phyloP scores from a whole-genome alignment of 2,888 invertebrate genomes.

The Apantesis nais region DNA sequence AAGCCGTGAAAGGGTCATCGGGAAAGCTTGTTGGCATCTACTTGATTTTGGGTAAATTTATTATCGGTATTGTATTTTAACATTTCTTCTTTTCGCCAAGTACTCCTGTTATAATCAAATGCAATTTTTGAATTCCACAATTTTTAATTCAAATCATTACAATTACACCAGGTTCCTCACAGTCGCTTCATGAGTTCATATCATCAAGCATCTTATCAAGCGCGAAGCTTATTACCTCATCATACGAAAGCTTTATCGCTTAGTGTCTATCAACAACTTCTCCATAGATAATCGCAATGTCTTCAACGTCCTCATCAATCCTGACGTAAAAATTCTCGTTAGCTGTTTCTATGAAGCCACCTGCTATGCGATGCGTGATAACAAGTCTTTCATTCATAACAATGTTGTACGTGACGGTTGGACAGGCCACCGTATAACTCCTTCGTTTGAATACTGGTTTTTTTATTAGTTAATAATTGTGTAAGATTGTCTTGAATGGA shows the following conservation, averaged over 20 bases:
- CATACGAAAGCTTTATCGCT: conserved; percentile 31
- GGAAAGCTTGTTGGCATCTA: conserved; percentile 62
- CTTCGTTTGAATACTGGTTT: conserved; percentile 44
- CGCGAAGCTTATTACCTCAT: conserved; percentile 30
- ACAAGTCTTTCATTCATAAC: conserved; percentile 73
- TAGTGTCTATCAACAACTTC: conserved; percentile 33
- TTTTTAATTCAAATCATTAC: neutral
- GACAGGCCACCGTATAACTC: conserved; percentile 38
- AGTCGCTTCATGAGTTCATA: neutral
- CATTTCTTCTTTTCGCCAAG: neutral
- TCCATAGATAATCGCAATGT: conserved; percentile 35
- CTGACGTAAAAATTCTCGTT: conserved; percentile 47
- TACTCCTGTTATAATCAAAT: neutral
- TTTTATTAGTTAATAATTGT: conserved; percentile 47
- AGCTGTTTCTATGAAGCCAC: conserved; percentile 65
- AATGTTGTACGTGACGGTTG: conserved; percentile 61
- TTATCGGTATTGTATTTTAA: neutral
- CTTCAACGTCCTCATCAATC: conserved; percentile 41
- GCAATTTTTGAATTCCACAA: neutral
- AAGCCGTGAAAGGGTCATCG: conserved; percentile 73
- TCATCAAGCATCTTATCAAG: conserved; percentile 14
- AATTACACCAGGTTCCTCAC: neutral
- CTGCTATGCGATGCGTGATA: conserved; percentile 73
- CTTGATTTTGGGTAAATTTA: conserved; percentile 31
- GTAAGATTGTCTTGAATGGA: conserved; percentile 38